These are phyloP conservation scores for Saguinus imperator DNA, from an alignment of 2,113 vertebrate species.

Conservation along the genomic window DNA sequence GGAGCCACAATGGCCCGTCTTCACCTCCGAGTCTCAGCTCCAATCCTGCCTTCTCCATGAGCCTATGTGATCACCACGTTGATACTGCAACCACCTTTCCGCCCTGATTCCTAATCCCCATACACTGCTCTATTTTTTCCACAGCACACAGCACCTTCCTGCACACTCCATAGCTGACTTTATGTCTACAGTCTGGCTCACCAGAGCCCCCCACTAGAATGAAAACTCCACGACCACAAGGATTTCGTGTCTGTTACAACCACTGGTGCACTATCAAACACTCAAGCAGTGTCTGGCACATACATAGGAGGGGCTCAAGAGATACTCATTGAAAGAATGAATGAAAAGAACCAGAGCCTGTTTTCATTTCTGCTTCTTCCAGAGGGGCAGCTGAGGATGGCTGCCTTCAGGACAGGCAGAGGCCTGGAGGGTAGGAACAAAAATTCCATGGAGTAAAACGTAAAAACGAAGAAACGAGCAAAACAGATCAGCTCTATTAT, in stretches of 20 bases:
- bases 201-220: neutral
- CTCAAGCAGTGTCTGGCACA: neutral
- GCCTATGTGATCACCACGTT: accelerated
- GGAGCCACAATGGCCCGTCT: neutral
- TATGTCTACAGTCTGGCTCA: neutral
- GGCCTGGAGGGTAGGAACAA: neutral
- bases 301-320: neutral
- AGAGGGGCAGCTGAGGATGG: no score
- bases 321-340: neutral
- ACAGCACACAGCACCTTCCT: neutral
- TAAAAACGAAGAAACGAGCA: neutral
- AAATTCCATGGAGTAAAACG: neutral
- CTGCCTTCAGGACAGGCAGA: neutral
- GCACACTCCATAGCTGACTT: accelerated
- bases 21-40: neutral
- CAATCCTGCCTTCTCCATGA: accelerated
- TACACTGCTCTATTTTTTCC: accelerated
- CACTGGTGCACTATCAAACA: neutral
- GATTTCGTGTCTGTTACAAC: neutral
- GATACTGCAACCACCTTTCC: no score
- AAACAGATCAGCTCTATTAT: accelerated
- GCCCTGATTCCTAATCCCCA: neutral
- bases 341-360: neutral
- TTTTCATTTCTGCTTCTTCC: neutral
- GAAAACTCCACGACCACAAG: neutral